Percentiles rank a stretch among this genome's conserved stretches.
Evolutionary conservation across 2,888 invertebrate genomes (phyloP).

Genomic region (Agrochola lota): DNA sequence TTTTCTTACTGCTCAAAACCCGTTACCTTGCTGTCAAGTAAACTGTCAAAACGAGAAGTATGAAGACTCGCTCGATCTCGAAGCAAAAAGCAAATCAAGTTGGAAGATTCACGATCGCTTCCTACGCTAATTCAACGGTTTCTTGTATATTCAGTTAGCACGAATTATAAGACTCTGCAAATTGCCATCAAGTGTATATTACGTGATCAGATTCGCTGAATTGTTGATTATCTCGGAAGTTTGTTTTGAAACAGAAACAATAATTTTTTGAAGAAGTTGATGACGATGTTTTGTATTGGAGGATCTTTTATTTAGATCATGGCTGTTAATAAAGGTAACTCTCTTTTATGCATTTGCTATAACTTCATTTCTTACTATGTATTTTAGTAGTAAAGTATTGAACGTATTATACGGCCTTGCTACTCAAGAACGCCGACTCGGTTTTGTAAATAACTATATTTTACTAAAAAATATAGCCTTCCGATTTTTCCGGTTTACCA

Average conservation of each 20-base stretch:
- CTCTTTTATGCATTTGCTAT: conserved; percentile 46
- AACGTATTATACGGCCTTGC: conserved; percentile 22
- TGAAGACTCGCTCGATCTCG: conserved; percentile 18
- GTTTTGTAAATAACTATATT: conserved; percentile 48
- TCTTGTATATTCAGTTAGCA: conserved; percentile 24
- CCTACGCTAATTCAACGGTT: conserved; percentile 39
- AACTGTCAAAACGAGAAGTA: conserved; percentile 49
- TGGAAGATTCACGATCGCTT: conserved; percentile 50
- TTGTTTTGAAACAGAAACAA: conserved; percentile 46
- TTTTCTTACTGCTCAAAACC: background rate
- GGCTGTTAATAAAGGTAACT: conserved; percentile 74
- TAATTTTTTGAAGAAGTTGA: conserved; percentile 53
- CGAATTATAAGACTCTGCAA: conserved; percentile 5
- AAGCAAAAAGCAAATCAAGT: conserved; percentile 44
- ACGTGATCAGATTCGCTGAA: conserved; percentile 21
- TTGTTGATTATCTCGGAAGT: conserved; percentile 23
- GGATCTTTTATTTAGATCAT: conserved; percentile 68
- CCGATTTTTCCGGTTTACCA: conserved; percentile 53
- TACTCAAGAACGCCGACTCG: conserved; percentile 44
- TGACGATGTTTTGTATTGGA: conserved; percentile 65
- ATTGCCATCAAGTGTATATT: conserved; percentile 21
- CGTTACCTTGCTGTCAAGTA: conserved; percentile 17
- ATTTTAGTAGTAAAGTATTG: conserved; percentile 17
- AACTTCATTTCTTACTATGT: background rate
- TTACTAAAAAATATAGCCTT: conserved; percentile 45